A percentile compares a stretch with the other conserved stretches of the same genome.
phyloP scores from a whole-genome alignment of 2,888 invertebrate genomes.

The Choristoneura rosaceana region DNA sequence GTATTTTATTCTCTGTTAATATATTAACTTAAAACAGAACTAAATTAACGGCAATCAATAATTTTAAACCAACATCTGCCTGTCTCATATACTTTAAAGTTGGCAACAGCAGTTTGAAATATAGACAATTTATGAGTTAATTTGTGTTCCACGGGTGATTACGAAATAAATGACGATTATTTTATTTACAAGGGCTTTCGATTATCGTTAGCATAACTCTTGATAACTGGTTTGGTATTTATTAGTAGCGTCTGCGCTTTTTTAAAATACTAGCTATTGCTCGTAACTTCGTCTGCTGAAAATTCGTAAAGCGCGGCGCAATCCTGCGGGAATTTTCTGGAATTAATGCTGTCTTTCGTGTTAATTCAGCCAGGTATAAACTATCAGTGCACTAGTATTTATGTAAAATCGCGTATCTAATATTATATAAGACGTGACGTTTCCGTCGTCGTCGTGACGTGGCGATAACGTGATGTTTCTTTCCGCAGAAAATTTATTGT shows the following conservation, averaged over 20 bases:
- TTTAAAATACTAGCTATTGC: neutral
- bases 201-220: neutral
- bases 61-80: slow-evolving; percentile 15
- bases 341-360: too few species aligned
- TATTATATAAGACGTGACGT: too few species aligned
- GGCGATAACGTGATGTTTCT: neutral
- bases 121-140: slow-evolving; percentile 10
- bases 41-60: neutral
- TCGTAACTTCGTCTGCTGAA: too few species aligned
- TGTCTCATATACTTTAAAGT: slow-evolving; percentile 12
- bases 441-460: too few species aligned
- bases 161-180: slow-evolving; percentile 9
- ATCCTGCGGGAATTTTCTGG: too few species aligned
- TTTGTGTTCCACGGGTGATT: slow-evolving; percentile 2
- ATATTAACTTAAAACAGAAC: neutral
- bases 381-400: too few species aligned
- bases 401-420: too few species aligned
- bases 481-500: neutral
- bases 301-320: too few species aligned
- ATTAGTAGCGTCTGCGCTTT: neutral
- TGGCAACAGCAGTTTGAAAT: slow-evolving; percentile 15
- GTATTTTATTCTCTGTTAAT: neutral
- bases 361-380: too few species aligned
- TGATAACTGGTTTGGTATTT: neutral
- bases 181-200: neutral